phyloP scores from a whole-genome alignment of 2,797 vertebrate genomes.

The Clarias platycephalus region DNA sequence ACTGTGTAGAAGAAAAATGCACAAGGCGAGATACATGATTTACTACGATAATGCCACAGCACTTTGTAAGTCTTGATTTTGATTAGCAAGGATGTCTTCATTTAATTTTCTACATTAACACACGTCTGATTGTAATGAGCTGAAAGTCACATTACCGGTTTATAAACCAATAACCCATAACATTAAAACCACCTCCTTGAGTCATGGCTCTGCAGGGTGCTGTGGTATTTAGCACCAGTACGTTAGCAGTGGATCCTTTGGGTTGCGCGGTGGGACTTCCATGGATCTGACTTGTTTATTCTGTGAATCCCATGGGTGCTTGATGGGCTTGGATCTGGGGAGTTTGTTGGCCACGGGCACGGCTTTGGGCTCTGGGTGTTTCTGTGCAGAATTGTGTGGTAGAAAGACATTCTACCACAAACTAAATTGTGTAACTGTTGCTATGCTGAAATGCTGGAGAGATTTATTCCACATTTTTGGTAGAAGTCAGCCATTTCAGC shows the following conservation, averaged over 20 bases:
- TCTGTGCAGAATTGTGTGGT: neutral
- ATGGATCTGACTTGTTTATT: too few relatives aligned
- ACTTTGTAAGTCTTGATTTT: neutral
- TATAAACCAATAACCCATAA: neutral
- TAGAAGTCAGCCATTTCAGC: neutral
- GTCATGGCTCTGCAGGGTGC: too few relatives aligned
- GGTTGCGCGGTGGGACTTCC: too few relatives aligned
- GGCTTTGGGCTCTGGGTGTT: too few relatives aligned
- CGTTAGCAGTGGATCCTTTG: too few relatives aligned
- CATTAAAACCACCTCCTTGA: too few relatives aligned
- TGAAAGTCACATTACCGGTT: neutral
- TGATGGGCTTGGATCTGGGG: too few relatives aligned
- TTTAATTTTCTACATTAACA: neutral
- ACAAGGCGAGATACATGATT: neutral
- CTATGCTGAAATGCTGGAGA: neutral
- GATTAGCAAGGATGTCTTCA: neutral
- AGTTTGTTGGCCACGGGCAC: too few relatives aligned
- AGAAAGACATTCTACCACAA: too few relatives aligned
- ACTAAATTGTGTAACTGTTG: neutral
- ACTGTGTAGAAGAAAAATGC: neutral
- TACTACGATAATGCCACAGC: neutral
- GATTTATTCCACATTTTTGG: neutral
- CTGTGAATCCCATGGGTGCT: too few relatives aligned
- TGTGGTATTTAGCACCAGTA: too few relatives aligned
- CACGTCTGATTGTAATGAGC: neutral